These are phyloP conservation scores for Rousettus leschenaultii DNA, from an alignment of 2,113 vertebrate species.

Conservation along the genomic window DNA sequence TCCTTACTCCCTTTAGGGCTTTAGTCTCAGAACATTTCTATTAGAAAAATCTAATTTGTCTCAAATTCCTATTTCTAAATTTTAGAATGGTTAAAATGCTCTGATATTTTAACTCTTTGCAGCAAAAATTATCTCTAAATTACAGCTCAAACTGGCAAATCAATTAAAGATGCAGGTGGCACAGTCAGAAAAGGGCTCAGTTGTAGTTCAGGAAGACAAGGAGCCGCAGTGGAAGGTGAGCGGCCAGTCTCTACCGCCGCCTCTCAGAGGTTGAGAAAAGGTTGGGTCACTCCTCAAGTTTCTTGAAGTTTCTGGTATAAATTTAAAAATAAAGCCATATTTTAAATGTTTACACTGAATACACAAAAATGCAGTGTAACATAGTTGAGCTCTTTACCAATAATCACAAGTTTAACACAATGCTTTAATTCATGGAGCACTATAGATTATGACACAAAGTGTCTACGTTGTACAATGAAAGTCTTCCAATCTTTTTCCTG, in stretches of 20 bases:
- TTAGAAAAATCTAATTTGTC: conserved; percentile 85
- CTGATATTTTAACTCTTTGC: conserved; percentile 56
- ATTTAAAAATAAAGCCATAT: background rate
- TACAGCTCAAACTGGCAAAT: background rate
- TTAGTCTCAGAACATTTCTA: conserved; percentile 80
- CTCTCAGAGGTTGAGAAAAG: background rate
- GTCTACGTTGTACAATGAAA: background rate
- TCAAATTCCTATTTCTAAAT: conserved; percentile 79
- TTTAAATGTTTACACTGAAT: background rate
- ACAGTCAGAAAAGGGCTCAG: background rate
- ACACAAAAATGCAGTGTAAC: background rate
- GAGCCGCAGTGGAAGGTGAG: background rate
- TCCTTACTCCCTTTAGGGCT: conserved; percentile 79
- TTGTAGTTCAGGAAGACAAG: background rate
- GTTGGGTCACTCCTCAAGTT: background rate
- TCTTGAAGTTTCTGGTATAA: background rate
- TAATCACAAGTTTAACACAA: background rate
- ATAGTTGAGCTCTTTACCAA: background rate
- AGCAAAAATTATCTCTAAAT: background rate
- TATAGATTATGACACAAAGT: background rate
- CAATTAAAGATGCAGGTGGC: background rate
- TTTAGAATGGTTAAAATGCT: conserved; percentile 49
- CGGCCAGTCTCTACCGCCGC: fast-evolving
- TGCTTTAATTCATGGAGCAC: background rate
- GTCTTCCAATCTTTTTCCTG: background rate